Base-by-base conservation (phyloP, 2,888 invertebrate genomes). In the Gortyna flavago region DNA sequence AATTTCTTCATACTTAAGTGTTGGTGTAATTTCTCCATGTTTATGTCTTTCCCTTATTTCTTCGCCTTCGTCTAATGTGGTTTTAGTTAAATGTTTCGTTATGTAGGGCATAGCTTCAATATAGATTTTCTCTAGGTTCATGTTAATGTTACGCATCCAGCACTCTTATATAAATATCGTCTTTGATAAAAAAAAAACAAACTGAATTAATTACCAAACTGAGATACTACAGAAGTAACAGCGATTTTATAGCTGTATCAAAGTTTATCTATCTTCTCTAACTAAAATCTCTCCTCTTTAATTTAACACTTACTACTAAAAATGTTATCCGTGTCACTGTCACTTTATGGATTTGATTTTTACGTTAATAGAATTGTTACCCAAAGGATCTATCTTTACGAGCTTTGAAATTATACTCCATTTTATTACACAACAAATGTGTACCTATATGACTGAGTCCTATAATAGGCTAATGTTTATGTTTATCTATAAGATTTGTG, bases 1-100 rank as follows among this genome's bases (percentile, higher is more conserved):
- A 75, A 80, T 81, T 82, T 87, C 80, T 82, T 87, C 66, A 80
- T 84, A 70, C 79, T 78, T 73, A 81, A 74, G 73, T 75, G 74
- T 84, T 67, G 38, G 67, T 77, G 77, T 84, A 79, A 83, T 88
- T 82, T 87, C 77, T 44, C 73, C 78, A 68, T 73, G 80, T 80
- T 80, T 77, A 77, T 81, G 44, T 54, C 44, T 85, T 81, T 85
- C 70, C 80, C 77, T 84, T 82, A 84, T 75, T 87, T 78, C 72
- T 73, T 81, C 41, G 72, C 65, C 78, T 77, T 66, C 77, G 59
- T 77, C 57, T 71, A 62, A 80, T 84, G 88, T 82, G 82, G 80
- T 88, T 86, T 86, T 77, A 68, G 75, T 83, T 61, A 68, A 77
- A 70, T 72, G 51, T 62, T 72, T 75, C 69, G 61, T 61, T 51